Base-by-base conservation (phyloP, 2,113 vertebrate species). In the Athene noctua region DNA sequence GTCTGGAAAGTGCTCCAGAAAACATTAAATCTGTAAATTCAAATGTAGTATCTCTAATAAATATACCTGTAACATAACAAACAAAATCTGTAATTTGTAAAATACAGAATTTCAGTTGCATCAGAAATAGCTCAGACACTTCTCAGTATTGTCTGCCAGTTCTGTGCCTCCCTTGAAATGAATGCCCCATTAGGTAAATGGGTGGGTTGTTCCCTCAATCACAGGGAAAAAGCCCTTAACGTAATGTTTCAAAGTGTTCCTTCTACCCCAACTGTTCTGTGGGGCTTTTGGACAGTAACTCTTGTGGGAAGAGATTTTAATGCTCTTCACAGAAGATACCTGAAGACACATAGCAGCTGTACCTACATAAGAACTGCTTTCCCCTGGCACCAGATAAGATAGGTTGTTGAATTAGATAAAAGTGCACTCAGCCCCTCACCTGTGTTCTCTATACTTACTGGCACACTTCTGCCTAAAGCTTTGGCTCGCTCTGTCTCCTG, bases 351-450 rank as follows among this genome's bases (percentile, higher is more conserved):
- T 19, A 72, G 80, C 77, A 94, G 77, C 57, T 86, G 68, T 61
- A 75, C 68, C 57, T 68, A 5, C 0, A 0, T 6, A 72, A 86
- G 90, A 73, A 11, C 75, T 65, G 29, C 36, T 78, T 93, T 91
- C 34, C 68, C 80, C 73, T 88, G 70, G 78, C 86, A 95, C 80
- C 46, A 91, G 94, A 86, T 84, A 91, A 90, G 94, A 84, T 16
- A 78, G 26, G 36, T 77, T 81, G 62, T 61, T 84, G 89, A 81
- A 91, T 49, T 57, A 92, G 88, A 46, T 88, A 79, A 49, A 93
- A 86, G 16, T 21, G 16, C 25, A 5, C 32, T 72, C 65, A 68
- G 20, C 6, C n/a, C 22, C 30, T 26, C 54, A 7, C 68, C 22
- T 22, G 11, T 62, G 26, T 65, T 57, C 47, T 52, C 1, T 68